Conservation (phyloP, 2,888 invertebrate genomes). For the Lycaena phlaeas region DNA sequence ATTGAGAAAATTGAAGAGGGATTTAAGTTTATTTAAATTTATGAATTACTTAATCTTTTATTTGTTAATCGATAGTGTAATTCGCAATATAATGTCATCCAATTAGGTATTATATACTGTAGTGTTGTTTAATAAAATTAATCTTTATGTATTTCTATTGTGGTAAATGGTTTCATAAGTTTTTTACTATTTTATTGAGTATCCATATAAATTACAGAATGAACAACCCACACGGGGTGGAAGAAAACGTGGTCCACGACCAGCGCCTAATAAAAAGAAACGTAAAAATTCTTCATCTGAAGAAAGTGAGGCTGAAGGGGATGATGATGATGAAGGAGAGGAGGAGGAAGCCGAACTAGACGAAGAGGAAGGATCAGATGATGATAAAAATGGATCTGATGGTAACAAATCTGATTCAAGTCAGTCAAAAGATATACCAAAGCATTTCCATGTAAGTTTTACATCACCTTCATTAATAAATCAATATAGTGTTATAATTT, state of each 20-base stretch:
- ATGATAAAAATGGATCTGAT: constrained; percentile 68
- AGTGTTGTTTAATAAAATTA: too few relatives aligned
- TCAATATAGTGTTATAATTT: too few relatives aligned
- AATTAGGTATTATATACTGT: too few relatives aligned
- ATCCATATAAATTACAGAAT: constrained; percentile 26
- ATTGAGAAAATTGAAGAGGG: too few relatives aligned
- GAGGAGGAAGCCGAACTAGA: constrained; percentile 62
- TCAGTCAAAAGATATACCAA: constrained; percentile 70
- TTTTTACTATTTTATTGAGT: background rate
- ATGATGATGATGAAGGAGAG: constrained; percentile 54
- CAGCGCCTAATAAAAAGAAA: constrained; percentile 57
- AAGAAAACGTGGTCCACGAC: constrained; percentile 48
- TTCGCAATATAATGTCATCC: too few relatives aligned
- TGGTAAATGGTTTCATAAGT: too few relatives aligned
- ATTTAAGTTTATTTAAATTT: too few relatives aligned
- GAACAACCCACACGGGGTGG: constrained; percentile 48
- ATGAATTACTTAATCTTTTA: too few relatives aligned
- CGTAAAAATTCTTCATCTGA: constrained; percentile 61
- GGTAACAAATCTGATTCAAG: constrained; percentile 69
- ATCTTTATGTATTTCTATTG: too few relatives aligned
- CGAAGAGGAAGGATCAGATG: constrained; percentile 66
- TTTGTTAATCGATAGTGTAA: too few relatives aligned
- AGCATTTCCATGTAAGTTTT: constrained; percentile 64
- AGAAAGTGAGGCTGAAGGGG: constrained; percentile 56
- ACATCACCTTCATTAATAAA: too few relatives aligned